These are phyloP conservation scores for Umimayanthus kanabou DNA, from an alignment of 92 coral and sea anemone genomes.

Conservation along the genomic window DNA sequence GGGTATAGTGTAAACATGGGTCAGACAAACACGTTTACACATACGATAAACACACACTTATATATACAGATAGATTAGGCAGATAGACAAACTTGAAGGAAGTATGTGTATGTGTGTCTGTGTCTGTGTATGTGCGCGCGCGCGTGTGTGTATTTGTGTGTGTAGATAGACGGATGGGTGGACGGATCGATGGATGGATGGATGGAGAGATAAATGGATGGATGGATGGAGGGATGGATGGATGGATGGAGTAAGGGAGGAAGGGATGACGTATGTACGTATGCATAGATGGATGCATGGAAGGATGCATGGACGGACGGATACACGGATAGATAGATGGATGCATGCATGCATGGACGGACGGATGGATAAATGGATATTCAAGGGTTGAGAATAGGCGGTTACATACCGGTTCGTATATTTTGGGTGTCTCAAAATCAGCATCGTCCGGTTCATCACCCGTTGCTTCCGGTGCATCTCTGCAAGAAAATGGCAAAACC, in stretches of 20 bases:
- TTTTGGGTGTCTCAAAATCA: slow-evolving; percentile 96
- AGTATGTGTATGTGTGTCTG: neutral
- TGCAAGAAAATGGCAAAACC: neutral
- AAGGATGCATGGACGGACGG: neutral
- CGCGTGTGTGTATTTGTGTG: too few relatives aligned
- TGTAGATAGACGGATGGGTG: neutral
- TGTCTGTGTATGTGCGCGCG: neutral
- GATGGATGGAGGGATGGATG: neutral
- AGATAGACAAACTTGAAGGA: neutral
- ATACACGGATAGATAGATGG: neutral
- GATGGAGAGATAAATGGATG: neutral
- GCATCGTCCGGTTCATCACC: slow-evolving; percentile 99
- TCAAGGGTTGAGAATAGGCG: neutral
- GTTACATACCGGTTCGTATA: slow-evolving; percentile 85
- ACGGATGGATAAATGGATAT: neutral
- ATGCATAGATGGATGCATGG: neutral
- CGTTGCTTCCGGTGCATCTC: slow-evolving; percentile 98
- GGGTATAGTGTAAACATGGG: neutral
- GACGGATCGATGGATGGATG: neutral
- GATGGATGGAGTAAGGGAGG: too few relatives aligned
- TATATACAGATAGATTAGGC: too few relatives aligned
- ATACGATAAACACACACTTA: too few relatives aligned
- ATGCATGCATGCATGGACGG: neutral
- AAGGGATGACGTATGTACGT: too few relatives aligned
- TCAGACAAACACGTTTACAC: neutral